Evolutionary conservation across 2,888 invertebrate genomes (phyloP), one percentile per base, ranked within the genome.

Genomic region (Limenitis camilla): DNA sequence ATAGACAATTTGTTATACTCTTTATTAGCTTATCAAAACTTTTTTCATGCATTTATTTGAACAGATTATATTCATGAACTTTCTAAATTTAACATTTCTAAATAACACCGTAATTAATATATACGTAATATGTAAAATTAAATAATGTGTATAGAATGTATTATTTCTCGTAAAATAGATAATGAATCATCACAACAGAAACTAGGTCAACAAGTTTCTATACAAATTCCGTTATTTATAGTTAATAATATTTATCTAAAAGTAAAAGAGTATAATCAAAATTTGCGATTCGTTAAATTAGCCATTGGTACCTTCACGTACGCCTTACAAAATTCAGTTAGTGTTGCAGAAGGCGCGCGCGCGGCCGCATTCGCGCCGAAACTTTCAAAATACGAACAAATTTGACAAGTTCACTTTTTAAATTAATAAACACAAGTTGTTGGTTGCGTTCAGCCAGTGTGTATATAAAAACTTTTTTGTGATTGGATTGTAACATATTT

Each of bases 251-350:
- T 7, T 10, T 28, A 11, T 45, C 35, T 45, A 11, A 39, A 36
- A 36, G 33, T 29, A 27, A 41, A 41, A 50, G 35, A 50, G 40
- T 8, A 27, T 10, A 53, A 33, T 46, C 40, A 49, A 49, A 49
- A 53, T 53, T 49, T 35, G 36, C 45, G 28, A 38, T 35, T 38
- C 45, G 30, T 11, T 36, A 45, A 66, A 68, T 68, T 33, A 11
- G 69, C 64, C 63, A 68, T 52, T 72, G 70, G 68, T 75, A 78
- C 85, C 81, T 84, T 83, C 81, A 73, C 78, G 73, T 73, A 73
- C 74, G 76, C 80, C 80, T 77, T 73, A 81, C 84, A 78, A 82
- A 83, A 83, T 79, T 87, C 82, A 86, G 85, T 85, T 80, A 67
- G 80, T 76, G 76, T 71, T 72, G 79, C 71, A 75, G 76, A 76